Percentiles rank a stretch among this genome's conserved stretches.
Conservation (phyloP, 2,888 invertebrate genomes). For the Ectobius pallidus region DNA sequence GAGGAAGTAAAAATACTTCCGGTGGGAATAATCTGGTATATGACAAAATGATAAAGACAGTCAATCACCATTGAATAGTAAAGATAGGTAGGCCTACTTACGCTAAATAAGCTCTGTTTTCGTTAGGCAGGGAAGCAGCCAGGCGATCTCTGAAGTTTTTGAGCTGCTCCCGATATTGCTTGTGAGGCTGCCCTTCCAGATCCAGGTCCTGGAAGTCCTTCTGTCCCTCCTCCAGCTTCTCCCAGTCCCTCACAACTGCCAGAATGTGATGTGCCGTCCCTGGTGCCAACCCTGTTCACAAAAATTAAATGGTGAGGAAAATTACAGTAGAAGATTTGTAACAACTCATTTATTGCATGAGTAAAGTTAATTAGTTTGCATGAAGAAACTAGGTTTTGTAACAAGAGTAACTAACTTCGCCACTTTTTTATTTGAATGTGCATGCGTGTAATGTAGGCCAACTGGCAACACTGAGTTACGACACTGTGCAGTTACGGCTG, state of each 20-base stretch:
- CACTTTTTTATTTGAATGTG: background rate
- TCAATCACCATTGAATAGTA: no score
- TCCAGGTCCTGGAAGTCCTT: constrained; percentile 29
- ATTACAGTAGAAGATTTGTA: background rate
- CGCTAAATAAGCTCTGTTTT: constrained; percentile 49
- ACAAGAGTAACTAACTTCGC: no score
- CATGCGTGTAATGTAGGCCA: no score
- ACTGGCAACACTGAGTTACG: no score
- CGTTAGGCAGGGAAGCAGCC: constrained; percentile 47
- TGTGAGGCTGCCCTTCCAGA: constrained; percentile 25
- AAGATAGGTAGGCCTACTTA: no score
- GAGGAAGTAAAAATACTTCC: no score
- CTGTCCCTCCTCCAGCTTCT: constrained; percentile 47
- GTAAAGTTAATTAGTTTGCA: no score
- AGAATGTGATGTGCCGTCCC: constrained; percentile 50
- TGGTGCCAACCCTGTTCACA: constrained; percentile 47
- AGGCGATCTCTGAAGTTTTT: constrained; percentile 46
- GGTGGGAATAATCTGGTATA: no score
- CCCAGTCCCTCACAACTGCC: constrained; percentile 52
- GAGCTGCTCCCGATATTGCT: constrained; percentile 37
- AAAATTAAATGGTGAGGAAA: no score
- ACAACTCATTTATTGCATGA: background rate
- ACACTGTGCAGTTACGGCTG: no score
- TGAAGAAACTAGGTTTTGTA: no score
- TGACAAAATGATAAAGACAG: no score